Percentiles rank a stretch among this genome's conserved stretches.
phyloP scores from a whole-genome alignment of 2,113 vertebrate genomes.

The Carettochelys insculpta region DNA sequence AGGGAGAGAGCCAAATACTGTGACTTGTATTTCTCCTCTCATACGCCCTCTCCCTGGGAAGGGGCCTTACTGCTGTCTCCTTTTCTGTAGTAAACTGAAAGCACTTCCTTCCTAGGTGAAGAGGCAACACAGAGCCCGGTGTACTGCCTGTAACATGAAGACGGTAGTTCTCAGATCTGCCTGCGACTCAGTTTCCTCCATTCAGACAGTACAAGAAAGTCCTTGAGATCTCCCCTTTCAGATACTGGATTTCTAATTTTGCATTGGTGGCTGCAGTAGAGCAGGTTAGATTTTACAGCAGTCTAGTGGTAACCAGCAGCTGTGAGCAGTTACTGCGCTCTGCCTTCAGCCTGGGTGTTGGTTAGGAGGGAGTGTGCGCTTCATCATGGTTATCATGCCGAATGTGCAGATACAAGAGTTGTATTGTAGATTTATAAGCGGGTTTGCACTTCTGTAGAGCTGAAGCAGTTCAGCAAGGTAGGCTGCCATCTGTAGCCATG shows the following conservation, averaged over 20 bases:
- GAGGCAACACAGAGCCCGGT: neutral
- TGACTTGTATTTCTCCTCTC: neutral
- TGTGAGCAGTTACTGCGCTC: fast-evolving
- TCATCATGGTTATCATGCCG: neutral
- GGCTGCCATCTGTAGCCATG: neutral
- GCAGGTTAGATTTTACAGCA: neutral
- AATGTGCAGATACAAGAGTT: neutral
- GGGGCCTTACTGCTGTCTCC: neutral
- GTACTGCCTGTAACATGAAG: fast-evolving
- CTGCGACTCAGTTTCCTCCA: neutral
- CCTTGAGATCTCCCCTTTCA: neutral
- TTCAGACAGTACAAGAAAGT: neutral
- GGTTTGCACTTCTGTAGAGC: neutral
- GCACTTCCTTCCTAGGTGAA: neutral
- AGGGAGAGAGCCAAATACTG: neutral
- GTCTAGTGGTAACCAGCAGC: neutral
- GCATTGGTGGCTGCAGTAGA: neutral
- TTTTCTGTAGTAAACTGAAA: fast-evolving
- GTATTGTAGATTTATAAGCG: neutral
- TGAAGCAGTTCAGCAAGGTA: neutral
- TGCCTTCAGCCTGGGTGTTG: too few relatives aligned
- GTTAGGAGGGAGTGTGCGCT: neutral
- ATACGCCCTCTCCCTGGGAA: neutral
- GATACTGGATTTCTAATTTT: neutral
- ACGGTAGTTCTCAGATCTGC: fast-evolving